These are phyloP conservation scores for Phthorimaea operculella DNA, from an alignment of 1,140 invertebrate genomes.

Conservation along the genomic window DNA sequence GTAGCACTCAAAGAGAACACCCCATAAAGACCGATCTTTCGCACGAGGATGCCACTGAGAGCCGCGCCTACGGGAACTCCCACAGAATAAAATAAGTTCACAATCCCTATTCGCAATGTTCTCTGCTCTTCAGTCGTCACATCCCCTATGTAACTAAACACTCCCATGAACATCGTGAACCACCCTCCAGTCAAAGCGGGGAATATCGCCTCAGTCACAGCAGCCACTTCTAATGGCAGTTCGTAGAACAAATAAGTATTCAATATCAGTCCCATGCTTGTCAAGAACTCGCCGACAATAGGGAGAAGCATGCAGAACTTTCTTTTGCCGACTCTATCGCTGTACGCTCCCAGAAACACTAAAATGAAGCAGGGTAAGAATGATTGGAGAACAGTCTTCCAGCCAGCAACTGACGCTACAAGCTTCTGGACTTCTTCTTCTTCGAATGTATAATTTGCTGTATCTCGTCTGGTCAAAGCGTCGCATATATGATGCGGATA, in stretches of 20 bases:
- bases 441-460: slow-evolving; percentile 75
- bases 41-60: slow-evolving; percentile 76
- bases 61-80: slow-evolving; percentile 84
- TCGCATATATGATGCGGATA: slow-evolving; percentile 78
- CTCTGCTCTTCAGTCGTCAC: slow-evolving; percentile 83
- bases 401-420: slow-evolving; percentile 81
- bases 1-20: slow-evolving; percentile 79
- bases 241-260: slow-evolving; percentile 83
- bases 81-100: slow-evolving; percentile 84
- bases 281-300: slow-evolving; percentile 82
- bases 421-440: slow-evolving; percentile 80
- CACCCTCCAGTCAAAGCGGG: slow-evolving; percentile 84
- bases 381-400: slow-evolving; percentile 83
- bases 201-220: slow-evolving; percentile 79
- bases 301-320: slow-evolving; percentile 88
- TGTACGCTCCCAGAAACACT: slow-evolving; percentile 83
- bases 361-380: slow-evolving; percentile 79
- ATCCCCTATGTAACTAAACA: slow-evolving; percentile 90
- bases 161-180: slow-evolving; percentile 90
- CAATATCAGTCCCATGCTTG: slow-evolving; percentile 79
- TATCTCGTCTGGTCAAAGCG: slow-evolving; percentile 75
- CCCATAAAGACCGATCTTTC: slow-evolving; percentile 82
- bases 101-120: slow-evolving; percentile 84
- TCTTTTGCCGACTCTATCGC: slow-evolving; percentile 77
- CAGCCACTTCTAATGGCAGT: slow-evolving; percentile 81